Evolutionary conservation across 2,888 invertebrate genomes (phyloP).

Genomic region (Strigamia crassipes): DNA sequence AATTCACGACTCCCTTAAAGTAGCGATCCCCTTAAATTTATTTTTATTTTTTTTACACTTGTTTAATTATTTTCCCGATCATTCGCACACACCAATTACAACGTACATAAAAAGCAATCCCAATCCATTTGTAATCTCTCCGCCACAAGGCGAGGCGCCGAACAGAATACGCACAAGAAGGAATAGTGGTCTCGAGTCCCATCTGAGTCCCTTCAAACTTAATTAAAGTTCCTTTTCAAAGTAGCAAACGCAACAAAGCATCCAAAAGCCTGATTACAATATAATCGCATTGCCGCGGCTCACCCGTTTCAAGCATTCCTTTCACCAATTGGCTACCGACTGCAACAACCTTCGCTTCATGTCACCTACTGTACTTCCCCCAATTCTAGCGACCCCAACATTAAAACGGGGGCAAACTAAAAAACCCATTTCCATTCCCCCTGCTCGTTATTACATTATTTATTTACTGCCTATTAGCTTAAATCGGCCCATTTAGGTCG

Average conservation of each 20-base stretch:
- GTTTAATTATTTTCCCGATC: too few species aligned
- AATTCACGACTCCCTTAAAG: not conserved
- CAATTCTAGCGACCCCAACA: not conserved
- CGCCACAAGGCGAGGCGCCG: not conserved
- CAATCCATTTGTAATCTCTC: not conserved
- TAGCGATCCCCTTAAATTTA: not conserved
- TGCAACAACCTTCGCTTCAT: not conserved
- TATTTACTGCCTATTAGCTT: not conserved
- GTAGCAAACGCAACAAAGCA: conserved; percentile 27
- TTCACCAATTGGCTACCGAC: conserved; percentile 26
- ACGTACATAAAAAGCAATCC: not conserved
- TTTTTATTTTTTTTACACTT: not conserved
- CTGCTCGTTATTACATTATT: not conserved
- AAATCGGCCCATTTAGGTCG: too few species aligned
- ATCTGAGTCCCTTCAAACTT: conserved; percentile 19
- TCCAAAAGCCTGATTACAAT: conserved; percentile 35
- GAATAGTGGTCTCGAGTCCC: conserved; percentile 4
- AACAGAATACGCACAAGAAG: not conserved
- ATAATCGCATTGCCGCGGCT: conserved; percentile 30
- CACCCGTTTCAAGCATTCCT: conserved; percentile 3
- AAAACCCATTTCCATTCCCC: not conserved
- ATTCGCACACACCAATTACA: not conserved
- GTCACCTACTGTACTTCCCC: not conserved
- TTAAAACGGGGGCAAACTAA: not conserved
- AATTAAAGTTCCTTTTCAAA: conserved; percentile 36